Base-by-base conservation (phyloP, 2,113 vertebrate species). In the Athene noctua region DNA sequence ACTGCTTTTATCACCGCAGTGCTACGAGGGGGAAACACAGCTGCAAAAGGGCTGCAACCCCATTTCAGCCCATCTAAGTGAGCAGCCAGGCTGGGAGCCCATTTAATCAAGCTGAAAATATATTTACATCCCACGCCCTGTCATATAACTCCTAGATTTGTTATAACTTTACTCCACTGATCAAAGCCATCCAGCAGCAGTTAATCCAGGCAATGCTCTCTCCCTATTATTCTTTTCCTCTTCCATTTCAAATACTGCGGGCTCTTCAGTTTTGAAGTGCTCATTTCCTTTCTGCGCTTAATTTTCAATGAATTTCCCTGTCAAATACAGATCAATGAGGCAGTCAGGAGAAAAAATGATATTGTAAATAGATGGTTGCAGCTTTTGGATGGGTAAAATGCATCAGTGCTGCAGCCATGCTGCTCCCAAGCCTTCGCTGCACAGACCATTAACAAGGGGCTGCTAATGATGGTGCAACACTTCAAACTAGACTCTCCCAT, bases 1-100 rank as follows among this genome's bases (percentile, higher is more conserved):
- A 15, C 97, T 98, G 95, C 93, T 95, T 74, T 97, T 98, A 87
- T 98, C 98, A 0, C 97, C n/a, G 4, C 98, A 98, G 63, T 98
- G 98, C 98, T 98, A 59, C 0, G 8, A 36, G 15, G 66, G 78
- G 65, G 80, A 71, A 86, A 78, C 71, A 70, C 58, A 79, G 58
- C 62, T 81, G 38, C 73, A 83, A 55, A 63, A 83, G 30, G 71
- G 91, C 80, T 71, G 42, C 66, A 55, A 52, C 20, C 73, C 86
- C 23, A 21, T 62, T 51, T 59, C 42, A 68, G 65, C 47, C 83
- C 86, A 26, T 42, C 54, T 49, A 11, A 67, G 61, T 30, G 8
- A 94, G 74, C 75, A 88, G 80, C 59, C 29, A 62, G 57, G 77
- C 89, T 61, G 68, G 83, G 62, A 95, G 51, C 20, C 36, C 46